Percentiles rank a stretch among this genome's conserved stretches.
These are phyloP conservation scores for Apis cerana DNA, from an alignment of 1,140 invertebrate species.

Conservation along the genomic window DNA sequence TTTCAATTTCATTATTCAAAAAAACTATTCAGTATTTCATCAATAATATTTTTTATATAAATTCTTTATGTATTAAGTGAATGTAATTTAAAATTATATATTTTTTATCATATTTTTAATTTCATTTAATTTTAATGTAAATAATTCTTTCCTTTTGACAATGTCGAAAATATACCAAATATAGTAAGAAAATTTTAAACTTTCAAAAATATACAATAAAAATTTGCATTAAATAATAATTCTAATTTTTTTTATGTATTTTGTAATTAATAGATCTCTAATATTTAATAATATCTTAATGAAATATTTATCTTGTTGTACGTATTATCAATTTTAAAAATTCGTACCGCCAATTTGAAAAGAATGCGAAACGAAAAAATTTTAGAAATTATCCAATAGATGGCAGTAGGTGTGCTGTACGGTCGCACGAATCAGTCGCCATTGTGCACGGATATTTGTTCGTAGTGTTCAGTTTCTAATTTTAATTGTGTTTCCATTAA, in stretches of 20 bases:
- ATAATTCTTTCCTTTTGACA: neutral
- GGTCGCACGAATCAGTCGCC: neutral
- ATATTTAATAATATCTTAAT: too few relatives aligned
- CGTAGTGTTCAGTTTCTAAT: neutral
- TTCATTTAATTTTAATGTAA: too few relatives aligned
- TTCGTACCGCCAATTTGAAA: neutral
- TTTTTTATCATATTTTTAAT: too few relatives aligned
- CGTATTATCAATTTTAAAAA: neutral
- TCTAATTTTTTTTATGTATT: neutral
- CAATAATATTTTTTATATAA: too few relatives aligned
- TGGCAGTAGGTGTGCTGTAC: neutral
- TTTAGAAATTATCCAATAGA: neutral
- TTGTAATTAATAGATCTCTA: too few relatives aligned
- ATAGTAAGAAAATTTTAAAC: neutral
- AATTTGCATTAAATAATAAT: too few relatives aligned
- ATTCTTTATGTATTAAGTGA: too few relatives aligned
- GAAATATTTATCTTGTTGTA: neutral
- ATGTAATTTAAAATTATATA: too few relatives aligned
- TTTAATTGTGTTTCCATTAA: neutral
- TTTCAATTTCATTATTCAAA: too few relatives aligned
- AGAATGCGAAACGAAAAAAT: neutral
- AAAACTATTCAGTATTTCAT: too few relatives aligned
- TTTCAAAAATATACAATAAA: too few relatives aligned
- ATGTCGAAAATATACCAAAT: neutral
- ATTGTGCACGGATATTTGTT: neutral